Base-by-base conservation (phyloP, 1,140 invertebrate species). In the Polypedilum pembai region DNA sequence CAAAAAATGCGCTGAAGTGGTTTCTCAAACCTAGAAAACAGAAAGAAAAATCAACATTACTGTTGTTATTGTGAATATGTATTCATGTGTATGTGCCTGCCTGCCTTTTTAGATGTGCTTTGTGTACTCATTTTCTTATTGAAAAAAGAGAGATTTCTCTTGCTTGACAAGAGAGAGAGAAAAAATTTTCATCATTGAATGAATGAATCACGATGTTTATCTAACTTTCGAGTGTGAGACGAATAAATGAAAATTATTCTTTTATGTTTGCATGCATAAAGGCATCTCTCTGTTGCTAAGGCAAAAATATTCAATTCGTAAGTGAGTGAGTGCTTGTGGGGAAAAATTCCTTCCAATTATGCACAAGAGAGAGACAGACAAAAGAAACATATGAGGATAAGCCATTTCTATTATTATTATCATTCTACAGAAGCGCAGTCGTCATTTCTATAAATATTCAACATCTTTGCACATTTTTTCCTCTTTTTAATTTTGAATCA, bases 171-270 rank as follows among this genome's bases (percentile, higher is more conserved):
- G 45, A 56, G n/a, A 33, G 24, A 33, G 24, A 3, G 24, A 33
- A 5, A 33, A 33, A 5, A 33, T 3, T 33, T 56, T 56, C 45
- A 56, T 56, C 45, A 56, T 56, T n/a, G 24, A 56, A n/a, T 56
- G 45, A 56, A 56, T 56, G 45, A 56, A 56, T 56, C 45, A 56
- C 45, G n/a, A 56, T 56, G 45, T 56, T 56, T 56, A 56, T 56
- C 45, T 56, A 56, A 12, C 45, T n/a, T n/a, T 33, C 24, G 24
- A 33, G 24, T 33, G 24, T 33, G 24, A 33, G 24, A 3, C 24
- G 24, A 33, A 33, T 33, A 33, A 33, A 33, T 33, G 24, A 33
- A 33, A 33, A 33, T 33, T 33, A 33, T 33, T 33, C 24, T 33
- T 33, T 33, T 33, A 33, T 33, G 24, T 33, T 33, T 33, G 24